A percentile compares a stretch with the other conserved stretches of the same genome.
These are phyloP conservation scores for Physeter macrocephalus DNA, from an alignment of 2,113 vertebrate genomes.

Conservation along the genomic window DNA sequence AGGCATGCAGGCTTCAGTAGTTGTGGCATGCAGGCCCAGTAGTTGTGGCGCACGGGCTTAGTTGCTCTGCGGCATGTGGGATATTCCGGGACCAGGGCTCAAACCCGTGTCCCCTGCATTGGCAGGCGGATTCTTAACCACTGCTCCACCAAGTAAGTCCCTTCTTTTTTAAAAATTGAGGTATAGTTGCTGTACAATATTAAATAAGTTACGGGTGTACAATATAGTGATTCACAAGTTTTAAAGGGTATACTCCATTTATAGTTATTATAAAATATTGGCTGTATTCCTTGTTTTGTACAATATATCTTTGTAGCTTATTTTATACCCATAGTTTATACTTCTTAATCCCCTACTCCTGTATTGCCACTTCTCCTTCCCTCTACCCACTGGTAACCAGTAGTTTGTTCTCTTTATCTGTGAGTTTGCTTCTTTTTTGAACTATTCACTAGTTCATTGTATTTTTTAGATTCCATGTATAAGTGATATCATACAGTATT, in stretches of 20 bases:
- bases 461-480: neutral
- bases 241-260: neutral
- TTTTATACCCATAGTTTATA: neutral
- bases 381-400: neutral
- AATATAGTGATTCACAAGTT: neutral
- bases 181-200: neutral
- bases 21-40: no score
- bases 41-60: no score
- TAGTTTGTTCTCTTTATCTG: neutral
- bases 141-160: no score
- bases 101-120: no score
- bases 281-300: neutral
- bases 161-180: neutral
- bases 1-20: no score
- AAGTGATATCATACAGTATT: neutral
- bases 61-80: no score
- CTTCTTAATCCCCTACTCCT: neutral
- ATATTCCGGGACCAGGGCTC: no score
- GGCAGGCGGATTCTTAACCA: no score
- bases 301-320: neutral
- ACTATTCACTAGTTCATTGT: neutral
- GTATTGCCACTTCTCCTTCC: neutral
- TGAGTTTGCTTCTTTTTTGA: neutral
- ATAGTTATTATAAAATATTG: neutral
- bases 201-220: neutral